Evolutionary conservation across 2,113 vertebrate species (phyloP).

Genomic region (Artemisiospiza belli): DNA sequence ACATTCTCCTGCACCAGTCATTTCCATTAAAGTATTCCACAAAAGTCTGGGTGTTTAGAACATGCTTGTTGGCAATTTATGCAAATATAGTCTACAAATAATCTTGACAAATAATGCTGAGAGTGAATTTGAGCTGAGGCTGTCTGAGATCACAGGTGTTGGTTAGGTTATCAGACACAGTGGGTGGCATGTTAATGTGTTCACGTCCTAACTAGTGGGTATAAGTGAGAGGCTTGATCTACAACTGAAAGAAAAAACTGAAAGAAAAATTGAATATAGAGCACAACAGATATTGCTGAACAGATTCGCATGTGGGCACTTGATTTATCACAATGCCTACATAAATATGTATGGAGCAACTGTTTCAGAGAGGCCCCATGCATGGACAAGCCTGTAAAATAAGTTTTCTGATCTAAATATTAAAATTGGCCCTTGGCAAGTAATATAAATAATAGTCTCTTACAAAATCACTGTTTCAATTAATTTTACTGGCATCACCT

Average conservation of each 20-base stretch:
- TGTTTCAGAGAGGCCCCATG: background rate
- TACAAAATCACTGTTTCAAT: background rate
- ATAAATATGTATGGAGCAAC: slow-evolving; percentile 14
- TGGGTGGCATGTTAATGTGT: slow-evolving; percentile 53
- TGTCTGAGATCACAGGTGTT: slow-evolving; percentile 43
- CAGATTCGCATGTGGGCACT: background rate
- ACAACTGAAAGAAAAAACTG: slow-evolving; percentile 46
- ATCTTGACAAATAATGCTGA: slow-evolving; percentile 24
- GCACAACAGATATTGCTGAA: slow-evolving; percentile 26
- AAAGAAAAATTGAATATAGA: slow-evolving; percentile 28
- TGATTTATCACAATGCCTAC: background rate
- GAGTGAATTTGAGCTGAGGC: slow-evolving; percentile 26
- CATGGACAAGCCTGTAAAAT: slow-evolving; percentile 3
- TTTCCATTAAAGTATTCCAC: background rate
- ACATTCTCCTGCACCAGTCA: background rate
- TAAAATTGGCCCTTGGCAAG: background rate
- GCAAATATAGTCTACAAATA: slow-evolving; percentile 40
- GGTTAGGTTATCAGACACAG: slow-evolving; percentile 51
- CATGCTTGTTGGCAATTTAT: background rate
- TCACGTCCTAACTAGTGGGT: slow-evolving; percentile 17
- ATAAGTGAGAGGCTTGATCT: slow-evolving; percentile 19
- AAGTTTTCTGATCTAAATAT: background rate
- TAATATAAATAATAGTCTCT: background rate
- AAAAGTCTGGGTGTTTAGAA: background rate
- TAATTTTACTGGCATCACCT: background rate